These are phyloP conservation scores for Pluvianellus socialis DNA, from an alignment of 2,113 vertebrate genomes.

Conservation along the genomic window DNA sequence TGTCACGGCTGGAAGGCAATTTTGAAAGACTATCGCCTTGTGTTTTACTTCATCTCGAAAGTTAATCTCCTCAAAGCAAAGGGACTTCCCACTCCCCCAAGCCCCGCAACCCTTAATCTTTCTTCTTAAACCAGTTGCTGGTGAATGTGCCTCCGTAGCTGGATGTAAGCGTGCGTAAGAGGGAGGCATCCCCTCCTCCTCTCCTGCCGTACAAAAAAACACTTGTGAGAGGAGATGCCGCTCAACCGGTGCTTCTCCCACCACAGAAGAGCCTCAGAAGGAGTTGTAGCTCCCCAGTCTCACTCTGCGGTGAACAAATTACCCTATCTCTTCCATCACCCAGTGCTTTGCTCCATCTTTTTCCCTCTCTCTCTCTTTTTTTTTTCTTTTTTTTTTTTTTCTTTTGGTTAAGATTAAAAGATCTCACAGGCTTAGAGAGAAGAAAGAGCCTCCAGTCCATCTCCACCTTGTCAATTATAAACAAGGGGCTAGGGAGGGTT, in stretches of 20 bases:
- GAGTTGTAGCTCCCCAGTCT: not conserved
- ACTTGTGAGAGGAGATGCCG: not conserved
- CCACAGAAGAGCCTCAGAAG: not conserved
- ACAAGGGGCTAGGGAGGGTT: not conserved
- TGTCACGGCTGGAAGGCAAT: conserved; percentile 65
- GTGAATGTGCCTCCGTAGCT: not conserved
- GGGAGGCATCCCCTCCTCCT: not conserved
- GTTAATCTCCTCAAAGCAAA: conserved; percentile 70
- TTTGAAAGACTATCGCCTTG: conserved; percentile 67
- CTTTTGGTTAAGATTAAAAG: conserved; percentile 34
- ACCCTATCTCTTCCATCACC: not conserved
- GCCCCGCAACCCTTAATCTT: not conserved
- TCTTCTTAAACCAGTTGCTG: conserved; percentile 15
- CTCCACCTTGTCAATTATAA: conserved; percentile 56
- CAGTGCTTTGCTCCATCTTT: not conserved
- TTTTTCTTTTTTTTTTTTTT: not conserved
- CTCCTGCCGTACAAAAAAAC: not conserved
- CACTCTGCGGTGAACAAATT: not conserved
- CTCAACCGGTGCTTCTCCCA: not conserved
- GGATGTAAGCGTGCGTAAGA: not conserved
- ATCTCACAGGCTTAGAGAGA: not conserved
- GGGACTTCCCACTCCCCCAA: conserved; percentile 49
- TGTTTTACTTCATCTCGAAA: conserved; percentile 50
- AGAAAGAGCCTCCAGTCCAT: conserved; percentile 55
- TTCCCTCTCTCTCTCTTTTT: fast-evolving